Evolutionary conservation across 2,888 invertebrate species (phyloP).

Genomic region (Coremacera marginata): DNA sequence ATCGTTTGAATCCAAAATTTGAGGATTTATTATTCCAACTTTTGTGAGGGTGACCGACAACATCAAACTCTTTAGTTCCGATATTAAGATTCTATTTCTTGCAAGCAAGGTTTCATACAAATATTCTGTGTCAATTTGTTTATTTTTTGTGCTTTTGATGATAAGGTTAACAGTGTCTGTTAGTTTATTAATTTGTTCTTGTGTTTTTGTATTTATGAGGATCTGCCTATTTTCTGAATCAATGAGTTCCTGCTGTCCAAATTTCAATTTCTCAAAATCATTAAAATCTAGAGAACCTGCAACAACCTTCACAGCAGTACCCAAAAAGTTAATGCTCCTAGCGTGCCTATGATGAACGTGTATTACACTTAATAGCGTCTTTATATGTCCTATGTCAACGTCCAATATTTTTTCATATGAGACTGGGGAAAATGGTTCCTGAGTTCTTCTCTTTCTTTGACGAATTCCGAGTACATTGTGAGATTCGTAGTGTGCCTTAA

Average conservation of each 20-base stretch:
- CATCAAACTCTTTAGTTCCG: conserved; percentile 41
- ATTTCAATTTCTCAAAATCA: conserved; percentile 38
- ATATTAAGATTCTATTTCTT: conserved; percentile 45
- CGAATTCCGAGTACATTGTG: conserved; percentile 28
- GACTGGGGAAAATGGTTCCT: conserved; percentile 36
- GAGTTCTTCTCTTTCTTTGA: conserved; percentile 26
- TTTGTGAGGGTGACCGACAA: conserved; percentile 42
- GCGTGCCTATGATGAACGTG: conserved; percentile 39
- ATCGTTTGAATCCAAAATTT: conserved; percentile 42
- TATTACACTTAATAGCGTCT: conserved; percentile 35
- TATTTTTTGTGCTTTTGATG: conserved; percentile 30
- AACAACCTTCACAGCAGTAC: conserved; percentile 41
- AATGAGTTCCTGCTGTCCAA: conserved; percentile 36
- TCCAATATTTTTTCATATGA: conserved; percentile 42
- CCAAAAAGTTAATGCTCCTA: conserved; percentile 42
- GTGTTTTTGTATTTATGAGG: conserved; percentile 35
- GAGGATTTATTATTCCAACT: conserved; percentile 38
- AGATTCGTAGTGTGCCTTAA: conserved; percentile 34
- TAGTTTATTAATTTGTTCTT: conserved; percentile 38
- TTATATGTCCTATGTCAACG: conserved; percentile 39
- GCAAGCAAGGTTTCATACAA: conserved; percentile 41
- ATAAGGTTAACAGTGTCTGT: conserved; percentile 37
- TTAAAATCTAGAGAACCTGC: conserved; percentile 42
- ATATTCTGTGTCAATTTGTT: conserved; percentile 35
- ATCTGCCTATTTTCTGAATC: conserved; percentile 27